Percentiles rank a stretch among this genome's conserved stretches.
Conservation (phyloP, 2,888 invertebrate species). For the Scaptomyza flava region DNA sequence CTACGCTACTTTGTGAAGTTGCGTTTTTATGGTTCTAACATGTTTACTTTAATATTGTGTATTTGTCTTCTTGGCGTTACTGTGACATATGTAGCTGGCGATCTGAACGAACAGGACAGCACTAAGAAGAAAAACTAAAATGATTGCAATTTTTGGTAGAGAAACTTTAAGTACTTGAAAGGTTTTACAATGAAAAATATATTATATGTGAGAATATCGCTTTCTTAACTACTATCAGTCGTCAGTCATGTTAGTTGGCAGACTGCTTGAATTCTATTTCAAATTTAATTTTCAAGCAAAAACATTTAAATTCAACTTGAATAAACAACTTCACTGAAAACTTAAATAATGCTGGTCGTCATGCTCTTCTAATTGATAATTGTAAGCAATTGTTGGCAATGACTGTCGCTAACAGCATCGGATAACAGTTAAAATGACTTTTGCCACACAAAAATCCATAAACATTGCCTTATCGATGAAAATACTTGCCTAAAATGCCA, state of each 20-base stretch:
- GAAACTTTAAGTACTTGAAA: not conserved
- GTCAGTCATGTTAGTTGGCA: no score
- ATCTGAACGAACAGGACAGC: constrained; percentile 11
- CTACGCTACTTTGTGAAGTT: constrained; percentile 59
- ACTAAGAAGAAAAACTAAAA: constrained; percentile 11
- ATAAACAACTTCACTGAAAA: not conserved
- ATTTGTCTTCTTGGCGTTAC: constrained; percentile 76
- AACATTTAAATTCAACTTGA: not conserved
- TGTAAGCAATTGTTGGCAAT: constrained; percentile 27
- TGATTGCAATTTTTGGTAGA: not conserved
- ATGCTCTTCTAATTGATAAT: constrained; percentile 45
- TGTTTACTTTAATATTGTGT: constrained; percentile 79
- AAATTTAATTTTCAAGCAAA: not conserved
- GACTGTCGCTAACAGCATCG: constrained; percentile 20
- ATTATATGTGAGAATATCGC: no score
- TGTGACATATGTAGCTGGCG: constrained; percentile 65
- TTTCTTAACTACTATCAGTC: no score
- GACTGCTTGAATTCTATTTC: not conserved
- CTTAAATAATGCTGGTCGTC: not conserved
- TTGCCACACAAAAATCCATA: constrained; percentile 27
- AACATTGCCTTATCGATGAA: constrained; percentile 60
- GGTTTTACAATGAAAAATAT: no score
- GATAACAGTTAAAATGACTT: constrained; percentile 28
- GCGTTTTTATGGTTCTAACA: constrained; percentile 79
- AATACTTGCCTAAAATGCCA: constrained; percentile 27